These are phyloP conservation scores for Charaxes varanes DNA, from an alignment of 1,140 invertebrate species.

Conservation along the genomic window DNA sequence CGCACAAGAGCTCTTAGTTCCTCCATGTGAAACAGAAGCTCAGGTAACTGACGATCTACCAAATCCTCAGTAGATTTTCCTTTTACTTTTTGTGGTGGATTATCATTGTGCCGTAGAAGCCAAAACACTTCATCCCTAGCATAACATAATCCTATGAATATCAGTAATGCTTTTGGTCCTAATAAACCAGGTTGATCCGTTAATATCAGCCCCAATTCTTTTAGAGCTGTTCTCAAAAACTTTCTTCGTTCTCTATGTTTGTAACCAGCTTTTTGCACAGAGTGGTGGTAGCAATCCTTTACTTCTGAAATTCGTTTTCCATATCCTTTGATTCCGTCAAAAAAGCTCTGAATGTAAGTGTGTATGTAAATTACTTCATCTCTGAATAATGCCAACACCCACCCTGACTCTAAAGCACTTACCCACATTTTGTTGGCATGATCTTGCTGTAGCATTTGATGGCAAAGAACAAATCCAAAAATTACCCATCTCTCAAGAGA, in stretches of 20 bases:
- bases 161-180: constrained; percentile 96
- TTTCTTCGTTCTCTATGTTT: constrained; percentile 96
- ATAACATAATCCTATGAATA: constrained; percentile 96
- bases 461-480: constrained; percentile 93
- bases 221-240: constrained; percentile 95
- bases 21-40: constrained; percentile 98
- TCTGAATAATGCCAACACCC: constrained; percentile 95
- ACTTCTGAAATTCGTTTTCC: constrained; percentile 94
- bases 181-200: constrained; percentile 98
- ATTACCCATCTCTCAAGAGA: constrained; percentile 97
- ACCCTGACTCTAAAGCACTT: constrained; percentile 92
- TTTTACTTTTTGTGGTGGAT: constrained; percentile 90
- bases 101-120: constrained; percentile 96
- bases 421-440: constrained; percentile 92
- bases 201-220: constrained; percentile 95
- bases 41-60: constrained; percentile 95
- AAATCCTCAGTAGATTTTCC: constrained; percentile 91
- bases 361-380: constrained; percentile 99
- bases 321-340: constrained; percentile 97
- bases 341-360: constrained; percentile 93
- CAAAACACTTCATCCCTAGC: constrained; percentile 97
- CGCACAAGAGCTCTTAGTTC: constrained; percentile 94
- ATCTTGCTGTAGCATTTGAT: constrained; percentile 87
- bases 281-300: constrained; percentile 94
- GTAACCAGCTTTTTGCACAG: constrained; percentile 90